Conservation (phyloP, 2,797 vertebrate genomes). For the Mormyrus proboscirostris region DNA sequence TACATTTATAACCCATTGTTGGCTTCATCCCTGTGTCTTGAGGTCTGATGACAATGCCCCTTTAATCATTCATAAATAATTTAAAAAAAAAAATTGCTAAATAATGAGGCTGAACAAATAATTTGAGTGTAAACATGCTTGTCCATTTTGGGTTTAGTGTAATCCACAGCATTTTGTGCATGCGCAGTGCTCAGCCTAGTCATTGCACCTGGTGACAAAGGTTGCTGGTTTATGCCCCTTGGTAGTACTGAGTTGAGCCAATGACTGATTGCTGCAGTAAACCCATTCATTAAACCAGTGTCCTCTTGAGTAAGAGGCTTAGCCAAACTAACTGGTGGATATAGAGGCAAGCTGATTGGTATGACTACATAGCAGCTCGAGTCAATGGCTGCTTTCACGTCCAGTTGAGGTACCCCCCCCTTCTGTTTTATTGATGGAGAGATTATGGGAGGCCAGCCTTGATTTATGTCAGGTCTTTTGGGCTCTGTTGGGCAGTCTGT, state of each 20-base stretch:
- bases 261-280: constrained; percentile 1
- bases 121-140: neutral
- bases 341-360: neutral
- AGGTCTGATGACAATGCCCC: neutral
- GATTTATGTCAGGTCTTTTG: neutral
- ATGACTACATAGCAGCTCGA: neutral
- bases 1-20: neutral
- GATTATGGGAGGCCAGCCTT: constrained; percentile 3
- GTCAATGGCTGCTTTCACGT: neutral
- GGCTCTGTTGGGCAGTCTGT: neutral
- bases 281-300: neutral
- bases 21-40: neutral
- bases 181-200: neutral
- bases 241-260: neutral
- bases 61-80: neutral
- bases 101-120: neutral
- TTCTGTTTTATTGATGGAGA: neutral
- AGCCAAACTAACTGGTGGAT: neutral
- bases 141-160: neutral
- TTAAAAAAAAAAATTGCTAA: neutral
- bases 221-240: neutral
- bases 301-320: neutral
- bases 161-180: neutral
- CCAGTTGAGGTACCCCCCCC: neutral
- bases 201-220: neutral